Evolutionary conservation across 2,888 invertebrate species (phyloP).

Genomic region (Hemistola chrysoprasaria): DNA sequence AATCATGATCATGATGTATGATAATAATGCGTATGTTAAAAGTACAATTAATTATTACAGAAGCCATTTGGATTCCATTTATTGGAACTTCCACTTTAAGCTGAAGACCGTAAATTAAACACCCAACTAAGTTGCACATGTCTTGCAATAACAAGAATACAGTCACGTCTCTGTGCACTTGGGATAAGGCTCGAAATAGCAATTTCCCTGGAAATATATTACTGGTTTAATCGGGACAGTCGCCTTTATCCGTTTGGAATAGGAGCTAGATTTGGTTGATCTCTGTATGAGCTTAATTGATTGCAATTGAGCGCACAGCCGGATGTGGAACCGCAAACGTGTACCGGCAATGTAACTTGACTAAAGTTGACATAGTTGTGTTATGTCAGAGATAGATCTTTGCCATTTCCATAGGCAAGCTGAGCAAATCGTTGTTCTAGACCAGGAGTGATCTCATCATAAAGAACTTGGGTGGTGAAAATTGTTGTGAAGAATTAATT

Average conservation of each 20-base stretch:
- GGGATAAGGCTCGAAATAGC: conserved; percentile 13
- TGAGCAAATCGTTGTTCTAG: neutral
- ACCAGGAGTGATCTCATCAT: too few relatives aligned
- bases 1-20: too few relatives aligned
- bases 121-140: conserved; percentile 17
- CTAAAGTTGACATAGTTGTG: conserved; percentile 23
- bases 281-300: conserved; percentile 43
- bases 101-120: conserved; percentile 24
- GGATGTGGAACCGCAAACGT: conserved; percentile 30
- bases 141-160: conserved; percentile 15
- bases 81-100: conserved; percentile 9
- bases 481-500: too few relatives aligned
- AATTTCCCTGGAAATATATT: neutral
- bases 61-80: conserved; percentile 4
- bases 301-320: conserved; percentile 26
- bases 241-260: conserved; percentile 1
- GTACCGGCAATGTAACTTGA: conserved; percentile 32
- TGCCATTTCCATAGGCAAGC: neutral
- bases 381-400: conserved; percentile 5
- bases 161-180: conserved; percentile 2
- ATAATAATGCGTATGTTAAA: too few relatives aligned
- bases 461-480: too few relatives aligned
- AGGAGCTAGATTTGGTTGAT: conserved; percentile 7
- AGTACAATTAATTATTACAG: conserved; percentile 10
- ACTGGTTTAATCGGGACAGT: neutral